A percentile compares a stretch with the other conserved stretches of the same genome.
phyloP scores from a whole-genome alignment of 2,888 invertebrate species.

The Apamea anceps region DNA sequence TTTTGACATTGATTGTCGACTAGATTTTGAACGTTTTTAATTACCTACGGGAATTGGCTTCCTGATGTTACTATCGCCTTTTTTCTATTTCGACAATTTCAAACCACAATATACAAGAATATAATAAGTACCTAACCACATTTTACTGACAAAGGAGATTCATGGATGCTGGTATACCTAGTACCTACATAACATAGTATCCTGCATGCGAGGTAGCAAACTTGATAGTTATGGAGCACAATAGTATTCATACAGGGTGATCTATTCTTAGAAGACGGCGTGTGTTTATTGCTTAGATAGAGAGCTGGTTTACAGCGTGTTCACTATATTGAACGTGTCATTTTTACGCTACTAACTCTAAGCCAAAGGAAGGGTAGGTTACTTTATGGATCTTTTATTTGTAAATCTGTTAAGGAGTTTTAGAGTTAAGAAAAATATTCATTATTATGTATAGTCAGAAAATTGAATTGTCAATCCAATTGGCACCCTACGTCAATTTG shows the following conservation, averaged over 20 bases:
- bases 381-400: neutral
- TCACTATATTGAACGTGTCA: constrained; percentile 7
- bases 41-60: too few relatives aligned
- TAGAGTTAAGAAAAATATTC: neutral
- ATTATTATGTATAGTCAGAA: neutral
- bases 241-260: constrained; percentile 33
- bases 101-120: neutral
- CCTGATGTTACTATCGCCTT: too few relatives aligned
- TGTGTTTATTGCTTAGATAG: constrained; percentile 45
- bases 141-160: neutral
- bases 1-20: too few relatives aligned
- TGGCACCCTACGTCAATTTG: neutral
- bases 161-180: neutral
- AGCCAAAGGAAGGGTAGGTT: neutral
- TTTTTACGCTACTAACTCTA: neutral
- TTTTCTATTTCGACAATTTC: neutral
- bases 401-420: neutral
- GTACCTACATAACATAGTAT: constrained; percentile 1
- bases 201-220: constrained; percentile 20
- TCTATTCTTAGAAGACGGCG: constrained; percentile 41
- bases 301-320: constrained; percentile 46
- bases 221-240: constrained; percentile 35
- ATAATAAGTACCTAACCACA: neutral
- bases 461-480: neutral
- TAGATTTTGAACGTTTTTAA: too few relatives aligned